A percentile compares a stretch with the other conserved stretches of the same genome.
Evolutionary conservation across 1,140 invertebrate genomes (phyloP).

Genomic region (Aculops lycopersici): DNA sequence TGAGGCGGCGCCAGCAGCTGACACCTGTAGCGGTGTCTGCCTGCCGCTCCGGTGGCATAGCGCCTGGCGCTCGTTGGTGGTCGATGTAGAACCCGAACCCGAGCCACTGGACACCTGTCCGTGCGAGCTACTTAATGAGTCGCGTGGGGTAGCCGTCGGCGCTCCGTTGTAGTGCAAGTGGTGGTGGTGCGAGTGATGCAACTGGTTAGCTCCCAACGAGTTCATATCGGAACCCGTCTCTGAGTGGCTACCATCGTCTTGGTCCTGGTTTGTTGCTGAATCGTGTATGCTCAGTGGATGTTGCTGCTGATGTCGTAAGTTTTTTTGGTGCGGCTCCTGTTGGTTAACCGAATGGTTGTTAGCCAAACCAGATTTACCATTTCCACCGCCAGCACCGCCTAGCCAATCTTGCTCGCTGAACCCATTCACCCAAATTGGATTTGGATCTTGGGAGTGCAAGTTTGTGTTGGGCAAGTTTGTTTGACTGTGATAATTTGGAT

Average conservation of each 20-base stretch:
- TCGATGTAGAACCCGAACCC: constrained; percentile 6
- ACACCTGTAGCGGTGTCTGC: constrained; percentile 1
- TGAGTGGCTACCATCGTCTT: not conserved
- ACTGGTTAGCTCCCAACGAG: too few species aligned
- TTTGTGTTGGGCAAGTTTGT: constrained; percentile 68
- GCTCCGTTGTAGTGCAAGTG: constrained; percentile 1
- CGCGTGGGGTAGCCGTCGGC: not conserved
- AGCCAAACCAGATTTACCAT: not conserved
- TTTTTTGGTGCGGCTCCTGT: constrained; percentile 2
- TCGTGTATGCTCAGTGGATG: constrained; percentile 2
- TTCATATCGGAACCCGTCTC: too few species aligned
- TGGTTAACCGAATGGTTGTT: not conserved
- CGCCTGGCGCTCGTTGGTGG: constrained; percentile 7
- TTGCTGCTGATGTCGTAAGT: not conserved
- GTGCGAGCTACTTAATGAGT: not conserved
- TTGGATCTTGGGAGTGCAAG: constrained; percentile 64
- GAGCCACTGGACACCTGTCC: not conserved
- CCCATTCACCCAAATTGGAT: constrained; percentile 73
- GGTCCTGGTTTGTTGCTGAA: not conserved
- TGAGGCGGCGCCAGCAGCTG: not conserved
- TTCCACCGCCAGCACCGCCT: constrained; percentile 22
- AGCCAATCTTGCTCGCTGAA: constrained; percentile 70
- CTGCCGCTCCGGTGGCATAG: constrained; percentile 5
- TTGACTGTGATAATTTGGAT: constrained; percentile 15
- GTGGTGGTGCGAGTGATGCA: not conserved